Evolutionary conservation across 2,888 invertebrate species (phyloP).

Genomic region (Agrotis segetum): DNA sequence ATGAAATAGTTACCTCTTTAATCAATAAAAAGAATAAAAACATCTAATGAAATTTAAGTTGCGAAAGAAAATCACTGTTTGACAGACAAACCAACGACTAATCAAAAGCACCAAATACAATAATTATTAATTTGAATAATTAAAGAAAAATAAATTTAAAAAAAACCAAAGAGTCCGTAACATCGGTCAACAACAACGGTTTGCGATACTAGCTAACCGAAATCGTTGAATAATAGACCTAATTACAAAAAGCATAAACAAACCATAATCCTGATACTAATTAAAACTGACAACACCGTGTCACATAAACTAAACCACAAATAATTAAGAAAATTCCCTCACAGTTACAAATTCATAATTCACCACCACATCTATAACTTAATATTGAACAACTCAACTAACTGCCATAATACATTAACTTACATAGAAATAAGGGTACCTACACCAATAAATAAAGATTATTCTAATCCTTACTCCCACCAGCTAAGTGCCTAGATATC

Average conservation of each 20-base stretch:
- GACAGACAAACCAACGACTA: too few relatives aligned
- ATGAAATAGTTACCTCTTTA: too few relatives aligned
- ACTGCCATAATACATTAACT: slow-evolving; percentile 48
- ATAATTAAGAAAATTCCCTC: slow-evolving; percentile 21
- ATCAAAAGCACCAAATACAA: too few relatives aligned
- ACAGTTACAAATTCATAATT: slow-evolving; percentile 4
- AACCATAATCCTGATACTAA: background rate
- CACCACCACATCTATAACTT: slow-evolving; percentile 14
- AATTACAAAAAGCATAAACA: slow-evolving; percentile 6
- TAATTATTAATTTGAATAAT: too few relatives aligned
- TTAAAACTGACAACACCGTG: slow-evolving; percentile 13
- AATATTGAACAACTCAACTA: slow-evolving; percentile 25
- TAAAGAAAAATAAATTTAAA: too few relatives aligned
- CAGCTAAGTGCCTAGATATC: slow-evolving; percentile 66
- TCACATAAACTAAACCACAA: background rate
- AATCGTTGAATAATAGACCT: background rate
- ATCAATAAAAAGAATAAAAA: too few relatives aligned
- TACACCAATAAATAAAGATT: slow-evolving; percentile 63
- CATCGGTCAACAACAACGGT: background rate
- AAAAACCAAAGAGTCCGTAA: too few relatives aligned
- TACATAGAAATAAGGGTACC: slow-evolving; percentile 46
- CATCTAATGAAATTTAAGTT: too few relatives aligned
- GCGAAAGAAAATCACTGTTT: too few relatives aligned
- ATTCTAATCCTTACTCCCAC: slow-evolving; percentile 71
- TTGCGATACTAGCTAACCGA: background rate